A percentile compares a stretch with the other conserved stretches of the same genome.
These are phyloP conservation scores for Barnardius zonarius DNA, from an alignment of 2,113 vertebrate species.

Conservation along the genomic window DNA sequence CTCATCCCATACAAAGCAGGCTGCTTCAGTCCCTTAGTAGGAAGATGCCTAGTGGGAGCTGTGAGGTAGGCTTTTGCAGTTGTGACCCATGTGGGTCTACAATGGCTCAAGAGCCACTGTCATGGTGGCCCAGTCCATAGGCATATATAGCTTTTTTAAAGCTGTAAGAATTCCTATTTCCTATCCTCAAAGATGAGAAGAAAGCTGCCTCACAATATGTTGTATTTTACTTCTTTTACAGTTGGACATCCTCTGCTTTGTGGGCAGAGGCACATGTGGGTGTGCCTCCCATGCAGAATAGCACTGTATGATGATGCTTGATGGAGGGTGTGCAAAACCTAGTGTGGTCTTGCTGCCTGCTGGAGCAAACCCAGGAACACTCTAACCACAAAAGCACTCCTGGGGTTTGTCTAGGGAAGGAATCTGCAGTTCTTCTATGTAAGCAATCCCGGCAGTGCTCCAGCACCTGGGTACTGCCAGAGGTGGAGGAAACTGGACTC, in stretches of 20 bases:
- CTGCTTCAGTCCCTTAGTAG: background rate
- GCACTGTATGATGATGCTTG: background rate
- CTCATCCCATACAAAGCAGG: background rate
- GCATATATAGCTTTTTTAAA: background rate
- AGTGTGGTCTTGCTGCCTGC: background rate
- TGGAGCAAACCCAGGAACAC: background rate
- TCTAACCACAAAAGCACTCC: conserved; percentile 34
- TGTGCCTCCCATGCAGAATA: background rate
- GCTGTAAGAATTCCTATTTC: background rate
- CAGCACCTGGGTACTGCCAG: background rate
- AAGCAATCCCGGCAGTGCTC: background rate
- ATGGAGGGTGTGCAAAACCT: background rate
- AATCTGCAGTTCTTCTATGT: background rate
- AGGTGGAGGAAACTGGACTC: background rate
- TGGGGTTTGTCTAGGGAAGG: conserved; percentile 3
- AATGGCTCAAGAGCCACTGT: background rate
- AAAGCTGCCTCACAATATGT: background rate
- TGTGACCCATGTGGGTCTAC: background rate
- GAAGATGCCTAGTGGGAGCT: background rate
- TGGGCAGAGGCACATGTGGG: background rate
- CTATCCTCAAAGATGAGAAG: background rate
- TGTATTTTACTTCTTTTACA: background rate
- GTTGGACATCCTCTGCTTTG: background rate
- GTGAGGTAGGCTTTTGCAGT: background rate
- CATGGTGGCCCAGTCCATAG: background rate